Evolutionary conservation across 2,113 vertebrate species (phyloP).

Genomic region (Chaetura pelagica): DNA sequence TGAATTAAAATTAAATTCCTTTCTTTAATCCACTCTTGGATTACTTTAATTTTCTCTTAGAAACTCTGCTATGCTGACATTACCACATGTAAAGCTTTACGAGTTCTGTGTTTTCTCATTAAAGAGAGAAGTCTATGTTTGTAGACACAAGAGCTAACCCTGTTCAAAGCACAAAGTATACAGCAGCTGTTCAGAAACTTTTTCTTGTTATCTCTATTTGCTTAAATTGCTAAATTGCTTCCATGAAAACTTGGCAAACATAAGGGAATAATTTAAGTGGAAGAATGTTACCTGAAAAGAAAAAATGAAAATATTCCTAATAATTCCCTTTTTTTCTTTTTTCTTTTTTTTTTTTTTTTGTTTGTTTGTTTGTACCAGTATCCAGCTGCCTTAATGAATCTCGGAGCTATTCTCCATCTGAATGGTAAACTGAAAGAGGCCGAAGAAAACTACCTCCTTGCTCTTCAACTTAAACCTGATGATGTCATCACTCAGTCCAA

Average conservation of each 20-base stretch:
- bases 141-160: not conserved
- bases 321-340: not conserved
- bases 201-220: constrained; percentile 58
- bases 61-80: not conserved
- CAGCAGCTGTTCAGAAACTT: constrained; percentile 46
- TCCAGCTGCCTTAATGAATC: constrained; percentile 96
- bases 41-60: constrained; percentile 35
- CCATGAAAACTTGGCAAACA: constrained; percentile 31
- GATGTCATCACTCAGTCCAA: constrained; percentile 98
- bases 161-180: constrained; percentile 40
- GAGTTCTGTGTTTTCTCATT: constrained; percentile 55
- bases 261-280: constrained; percentile 47
- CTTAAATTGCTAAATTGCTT: constrained; percentile 66
- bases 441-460: constrained; percentile 95
- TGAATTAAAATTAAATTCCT: constrained; percentile 38
- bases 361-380: constrained; percentile 77
- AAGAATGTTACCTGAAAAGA: constrained; percentile 27
- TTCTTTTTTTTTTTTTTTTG: too few relatives aligned
- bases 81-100: constrained; percentile 20
- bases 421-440: constrained; percentile 93
- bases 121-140: not conserved
- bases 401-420: constrained; percentile 98
- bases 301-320: constrained; percentile 25
- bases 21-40: constrained; percentile 3
- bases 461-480: constrained; percentile 94